Percentiles rank a stretch among this genome's conserved stretches.
phyloP scores from a whole-genome alignment of 2,797 vertebrate species.

The Artibeus jamaicensis region DNA sequence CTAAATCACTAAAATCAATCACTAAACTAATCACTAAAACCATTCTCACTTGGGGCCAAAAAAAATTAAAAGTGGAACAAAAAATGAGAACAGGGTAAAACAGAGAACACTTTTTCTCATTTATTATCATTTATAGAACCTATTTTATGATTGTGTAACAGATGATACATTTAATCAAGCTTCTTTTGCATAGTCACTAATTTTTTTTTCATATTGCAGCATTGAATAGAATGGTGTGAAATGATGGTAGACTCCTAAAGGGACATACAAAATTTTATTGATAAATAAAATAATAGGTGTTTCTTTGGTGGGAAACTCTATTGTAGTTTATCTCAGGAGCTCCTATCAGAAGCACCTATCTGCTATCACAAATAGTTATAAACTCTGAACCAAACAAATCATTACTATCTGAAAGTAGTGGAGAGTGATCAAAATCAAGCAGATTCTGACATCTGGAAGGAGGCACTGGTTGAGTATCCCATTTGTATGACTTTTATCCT shows the following conservation, averaged over 20 bases:
- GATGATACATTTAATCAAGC: background rate
- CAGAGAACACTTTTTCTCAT: background rate
- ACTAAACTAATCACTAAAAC: background rate
- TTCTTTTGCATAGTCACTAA: background rate
- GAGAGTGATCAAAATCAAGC: no score
- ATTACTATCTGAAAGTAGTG: background rate
- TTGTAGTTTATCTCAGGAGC: background rate
- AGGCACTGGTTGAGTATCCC: background rate
- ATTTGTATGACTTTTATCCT: background rate
- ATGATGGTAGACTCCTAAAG: background rate
- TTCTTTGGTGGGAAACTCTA: background rate
- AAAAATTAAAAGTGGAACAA: background rate
- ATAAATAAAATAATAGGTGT: background rate
- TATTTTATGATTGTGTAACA: background rate
- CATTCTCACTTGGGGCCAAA: background rate
- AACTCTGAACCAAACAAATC: background rate
- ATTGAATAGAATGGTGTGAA: background rate
- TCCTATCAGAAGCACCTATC: background rate
- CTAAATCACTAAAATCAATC: background rate
- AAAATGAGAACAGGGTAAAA: background rate
- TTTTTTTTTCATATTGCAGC: background rate
- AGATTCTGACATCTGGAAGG: background rate
- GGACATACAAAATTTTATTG: background rate
- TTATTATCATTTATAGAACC: background rate
- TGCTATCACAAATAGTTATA: background rate